Percentiles rank a stretch among this genome's conserved stretches.
phyloP scores from a whole-genome alignment of 2,113 vertebrate species.

The cat (Felis catus) region DNA sequence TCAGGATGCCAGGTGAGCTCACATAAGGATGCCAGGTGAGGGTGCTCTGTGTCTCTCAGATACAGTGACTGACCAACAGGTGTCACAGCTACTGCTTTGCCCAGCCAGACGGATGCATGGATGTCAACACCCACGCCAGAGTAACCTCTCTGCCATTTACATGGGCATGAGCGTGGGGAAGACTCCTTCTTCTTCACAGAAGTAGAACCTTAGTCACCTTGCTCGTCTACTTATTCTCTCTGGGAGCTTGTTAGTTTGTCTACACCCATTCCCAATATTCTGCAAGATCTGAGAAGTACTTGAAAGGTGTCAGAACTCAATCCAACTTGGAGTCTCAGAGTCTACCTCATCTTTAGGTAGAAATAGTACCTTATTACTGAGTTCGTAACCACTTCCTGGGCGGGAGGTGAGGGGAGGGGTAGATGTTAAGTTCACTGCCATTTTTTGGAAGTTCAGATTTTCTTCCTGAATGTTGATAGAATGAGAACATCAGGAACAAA shows the following conservation, averaged over 20 bases:
- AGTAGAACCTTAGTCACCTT: neutral
- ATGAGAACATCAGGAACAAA: neutral
- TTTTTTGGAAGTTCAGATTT: neutral
- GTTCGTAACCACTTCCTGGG: neutral
- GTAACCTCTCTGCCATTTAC: neutral
- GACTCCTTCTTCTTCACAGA: neutral
- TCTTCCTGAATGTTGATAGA: slow-evolving; percentile 6
- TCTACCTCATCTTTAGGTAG: neutral
- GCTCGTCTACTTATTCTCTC: neutral
- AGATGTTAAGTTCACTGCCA: neutral
- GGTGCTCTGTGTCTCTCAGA: neutral
- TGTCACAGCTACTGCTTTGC: neutral
- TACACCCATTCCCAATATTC: neutral
- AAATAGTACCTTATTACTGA: neutral
- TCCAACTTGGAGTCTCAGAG: neutral
- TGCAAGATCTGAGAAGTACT: neutral
- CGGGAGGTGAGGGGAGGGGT: no score
- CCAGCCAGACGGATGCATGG: neutral
- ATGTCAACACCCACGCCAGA: neutral
- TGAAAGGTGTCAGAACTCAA: neutral
- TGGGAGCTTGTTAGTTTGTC: neutral
- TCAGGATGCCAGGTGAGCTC: neutral
- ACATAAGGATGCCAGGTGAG: neutral
- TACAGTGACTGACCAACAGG: neutral
- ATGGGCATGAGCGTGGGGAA: neutral